Evolutionary conservation across 2,888 invertebrate species (phyloP).

Genomic region (Phytoseiulus persimilis): DNA sequence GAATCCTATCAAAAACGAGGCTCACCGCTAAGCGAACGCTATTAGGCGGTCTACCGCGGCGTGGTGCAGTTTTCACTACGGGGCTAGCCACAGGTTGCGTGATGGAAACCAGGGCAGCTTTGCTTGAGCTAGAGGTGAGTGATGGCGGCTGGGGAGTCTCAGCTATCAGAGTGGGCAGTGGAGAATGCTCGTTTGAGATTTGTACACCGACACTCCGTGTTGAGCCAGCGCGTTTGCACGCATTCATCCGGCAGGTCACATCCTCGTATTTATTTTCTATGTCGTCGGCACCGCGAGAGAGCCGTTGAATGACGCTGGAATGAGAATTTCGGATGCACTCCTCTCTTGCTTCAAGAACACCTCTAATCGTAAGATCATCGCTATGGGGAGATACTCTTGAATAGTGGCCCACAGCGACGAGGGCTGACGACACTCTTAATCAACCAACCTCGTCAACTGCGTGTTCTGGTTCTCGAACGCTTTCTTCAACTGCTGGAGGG

Average conservation of each 20-base stretch:
- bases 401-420: too few species aligned
- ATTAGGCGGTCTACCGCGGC: background rate
- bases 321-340: too few species aligned
- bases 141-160: background rate
- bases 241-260: background rate
- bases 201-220: background rate
- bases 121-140: background rate
- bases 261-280: background rate
- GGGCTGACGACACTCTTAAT: background rate
- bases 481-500: background rate
- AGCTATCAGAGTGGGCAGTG: background rate
- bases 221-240: background rate
- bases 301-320: background rate
- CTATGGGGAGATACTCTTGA: too few species aligned
- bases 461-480: background rate
- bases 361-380: too few species aligned
- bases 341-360: too few species aligned
- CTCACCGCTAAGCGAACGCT: background rate
- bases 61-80: background rate
- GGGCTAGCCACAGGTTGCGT: background rate
- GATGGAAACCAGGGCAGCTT: background rate
- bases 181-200: background rate
- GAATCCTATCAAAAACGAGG: too few species aligned
- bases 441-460: background rate
- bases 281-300: background rate